Base-by-base conservation (phyloP, 2,113 vertebrate species). In the Austrofundulus limnaeus region DNA sequence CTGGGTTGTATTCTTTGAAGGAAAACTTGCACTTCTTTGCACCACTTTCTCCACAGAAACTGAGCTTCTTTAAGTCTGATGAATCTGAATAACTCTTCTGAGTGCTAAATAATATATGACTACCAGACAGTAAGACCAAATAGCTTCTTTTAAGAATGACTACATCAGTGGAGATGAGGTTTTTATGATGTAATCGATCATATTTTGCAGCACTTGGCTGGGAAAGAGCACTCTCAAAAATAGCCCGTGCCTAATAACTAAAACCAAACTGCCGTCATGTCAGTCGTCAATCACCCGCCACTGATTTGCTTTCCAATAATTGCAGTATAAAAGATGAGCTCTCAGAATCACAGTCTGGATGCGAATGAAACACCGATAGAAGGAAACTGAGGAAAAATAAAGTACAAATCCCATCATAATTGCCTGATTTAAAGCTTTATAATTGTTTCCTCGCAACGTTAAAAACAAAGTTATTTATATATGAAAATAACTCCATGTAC, bases 221-320 rank as follows among this genome's bases (percentile, higher is more conserved):
- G 48, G 54, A 39, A 25, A n/a, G 34, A 4, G 39, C 61, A 58
- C 11, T 23, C 48, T 81, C 61, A 78, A 67, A 77, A 53, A 75
- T 61, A 42, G 38, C 37, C 37, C 8, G 68, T 5, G 45, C 48
- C 51, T 11, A 61, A 77, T 70, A 77, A 82, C 86, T 87, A 80
- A 75, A 75, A 72, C 50, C 63, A 78, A 67, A 82, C 69, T 78
- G 83, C 72, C 77, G 66, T 72, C 75, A 77, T 84, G 72, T 88
- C 77, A 75, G 79, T 81, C 85, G 74, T 83, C 79, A 77, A 80
- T 75, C 68, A 77, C 76, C 49, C 63, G 25, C 70, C 43, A 59
- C 76, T 80, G 73, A 69, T 70, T 79, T 80, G 63, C 65, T 46
- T 21, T 61, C 73, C 56, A 72, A 58, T 64, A 43, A 16, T 45